Base-by-base conservation (phyloP, 2,797 vertebrate genomes). In the Oryzias sinensis region DNA sequence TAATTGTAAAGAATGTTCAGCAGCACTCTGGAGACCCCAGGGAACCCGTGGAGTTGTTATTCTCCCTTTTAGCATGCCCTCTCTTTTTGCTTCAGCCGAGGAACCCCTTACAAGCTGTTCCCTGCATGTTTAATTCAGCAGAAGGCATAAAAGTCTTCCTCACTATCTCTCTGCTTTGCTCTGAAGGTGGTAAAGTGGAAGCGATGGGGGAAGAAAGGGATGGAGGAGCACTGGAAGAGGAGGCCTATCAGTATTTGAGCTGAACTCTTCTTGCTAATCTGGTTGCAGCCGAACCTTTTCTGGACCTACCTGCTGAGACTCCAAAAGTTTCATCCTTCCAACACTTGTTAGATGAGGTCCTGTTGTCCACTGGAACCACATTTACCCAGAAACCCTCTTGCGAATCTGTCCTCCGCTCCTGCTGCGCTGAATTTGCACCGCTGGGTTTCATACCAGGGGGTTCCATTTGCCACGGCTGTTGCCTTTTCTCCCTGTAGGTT, bases 41-140 rank as follows among this genome's bases (percentile, higher is more conserved):
- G 17, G 76, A 71, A 59, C 53, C 43, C 65, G 67, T 14, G 17
- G 66, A 59, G 64, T 66, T 27, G 56, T 67, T 66, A 62, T 49
- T 79, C 20, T 40, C 33, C 49, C 43, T 59, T 75, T 63, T 57
- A 42, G 24, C 49, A 51, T 72, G 55, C 63, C 29, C 11, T 52
- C 43, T 72, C 63, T 56, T 53, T 69, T 27, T 53, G 56, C 64
- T 47, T 74, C 74, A 5, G 63, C 63, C 60, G 69, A 52, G 52
- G 72, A 75, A 52, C 59, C 67, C 66, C 33, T 78, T 37, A 73
- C 76, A 78, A 74, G 76, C 73, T 77, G 75, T 73, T 86, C 79
- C 40, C 72, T 49, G 66, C 61, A 89, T 90, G 80, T 89, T 91
- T 90, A 88, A 90, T 91, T 90, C 86, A 89, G 86, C 60, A 81